Conservation (phyloP, 1,140 invertebrate genomes). For the Drosophila hydei region DNA sequence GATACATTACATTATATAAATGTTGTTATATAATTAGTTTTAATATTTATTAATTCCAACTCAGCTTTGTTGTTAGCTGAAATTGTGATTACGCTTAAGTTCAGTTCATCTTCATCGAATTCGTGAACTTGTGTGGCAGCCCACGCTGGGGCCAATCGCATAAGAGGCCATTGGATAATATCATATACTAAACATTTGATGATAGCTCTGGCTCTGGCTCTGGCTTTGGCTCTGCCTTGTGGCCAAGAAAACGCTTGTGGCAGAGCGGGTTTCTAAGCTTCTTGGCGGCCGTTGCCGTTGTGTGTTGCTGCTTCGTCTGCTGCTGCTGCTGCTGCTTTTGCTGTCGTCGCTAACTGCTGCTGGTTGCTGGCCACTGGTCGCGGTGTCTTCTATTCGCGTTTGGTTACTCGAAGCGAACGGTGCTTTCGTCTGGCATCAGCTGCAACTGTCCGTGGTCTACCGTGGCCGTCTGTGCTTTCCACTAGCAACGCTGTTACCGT, state of each 20-base stretch:
- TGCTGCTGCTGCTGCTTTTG: conserved; percentile 24
- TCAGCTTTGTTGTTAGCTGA: no score
- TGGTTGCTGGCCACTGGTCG: conserved; percentile 55
- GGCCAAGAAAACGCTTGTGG: conserved; percentile 29
- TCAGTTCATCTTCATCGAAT: no score
- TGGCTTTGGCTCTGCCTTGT: conserved; percentile 9
- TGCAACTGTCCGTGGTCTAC: conserved; percentile 22
- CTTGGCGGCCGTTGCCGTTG: conserved; percentile 25
- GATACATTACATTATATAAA: not conserved
- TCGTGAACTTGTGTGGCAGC: not conserved
- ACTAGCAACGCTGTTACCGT: conserved; percentile 38
- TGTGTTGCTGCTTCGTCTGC: conserved; percentile 21
- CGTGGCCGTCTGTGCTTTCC: conserved; percentile 6
- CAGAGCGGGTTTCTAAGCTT: conserved; percentile 24
- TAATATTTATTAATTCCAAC: not conserved
- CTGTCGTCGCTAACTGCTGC: conserved; percentile 29
- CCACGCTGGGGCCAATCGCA: conserved; percentile 22
- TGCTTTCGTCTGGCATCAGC: conserved; percentile 59
- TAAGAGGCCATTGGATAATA: conserved; percentile 54
- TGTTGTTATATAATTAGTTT: not conserved
- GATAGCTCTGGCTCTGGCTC: conserved; percentile 22
- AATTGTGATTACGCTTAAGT: no score
- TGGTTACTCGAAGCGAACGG: conserved; percentile 75
- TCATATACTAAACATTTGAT: conserved; percentile 47
- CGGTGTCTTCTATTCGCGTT: conserved; percentile 70